Conservation (phyloP, 2,888 invertebrate genomes). For the Didymodactylos carnosus region DNA sequence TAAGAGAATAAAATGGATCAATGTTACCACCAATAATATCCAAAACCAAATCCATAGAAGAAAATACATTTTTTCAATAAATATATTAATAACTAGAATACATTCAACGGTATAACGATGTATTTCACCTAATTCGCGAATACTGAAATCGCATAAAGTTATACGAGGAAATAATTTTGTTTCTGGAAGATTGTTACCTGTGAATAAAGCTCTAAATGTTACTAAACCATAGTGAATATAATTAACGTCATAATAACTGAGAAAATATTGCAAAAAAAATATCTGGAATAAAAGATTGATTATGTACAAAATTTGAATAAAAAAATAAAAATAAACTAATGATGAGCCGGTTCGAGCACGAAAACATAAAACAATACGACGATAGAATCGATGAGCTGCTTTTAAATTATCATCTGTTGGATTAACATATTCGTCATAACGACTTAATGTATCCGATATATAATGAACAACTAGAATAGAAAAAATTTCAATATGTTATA, state of each 20-base stretch:
- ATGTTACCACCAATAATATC: background rate
- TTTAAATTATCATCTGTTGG: background rate
- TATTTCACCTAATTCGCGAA: constrained; percentile 9
- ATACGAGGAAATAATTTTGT: constrained; percentile 8
- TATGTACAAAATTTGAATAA: background rate
- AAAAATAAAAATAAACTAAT: background rate
- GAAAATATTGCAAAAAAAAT: background rate
- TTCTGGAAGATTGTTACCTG: background rate
- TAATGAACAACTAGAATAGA: background rate
- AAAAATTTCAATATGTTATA: background rate
- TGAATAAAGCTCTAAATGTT: background rate
- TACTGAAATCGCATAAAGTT: constrained; percentile 13
- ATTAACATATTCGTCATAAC: background rate
- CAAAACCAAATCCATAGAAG: background rate
- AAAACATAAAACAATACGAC: background rate
- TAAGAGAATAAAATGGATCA: background rate
- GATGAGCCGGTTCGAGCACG: background rate
- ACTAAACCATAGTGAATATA: background rate
- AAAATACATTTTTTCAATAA: constrained; percentile 1
- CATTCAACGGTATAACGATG: constrained; percentile 12
- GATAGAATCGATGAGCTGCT: background rate
- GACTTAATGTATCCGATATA: background rate
- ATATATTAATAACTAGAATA: background rate
- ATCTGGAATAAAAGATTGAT: background rate
- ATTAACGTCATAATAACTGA: background rate